A percentile compares a stretch with the other conserved stretches of the same genome.
Conservation (phyloP, 2,797 vertebrate genomes). For the Malurus splendens region DNA sequence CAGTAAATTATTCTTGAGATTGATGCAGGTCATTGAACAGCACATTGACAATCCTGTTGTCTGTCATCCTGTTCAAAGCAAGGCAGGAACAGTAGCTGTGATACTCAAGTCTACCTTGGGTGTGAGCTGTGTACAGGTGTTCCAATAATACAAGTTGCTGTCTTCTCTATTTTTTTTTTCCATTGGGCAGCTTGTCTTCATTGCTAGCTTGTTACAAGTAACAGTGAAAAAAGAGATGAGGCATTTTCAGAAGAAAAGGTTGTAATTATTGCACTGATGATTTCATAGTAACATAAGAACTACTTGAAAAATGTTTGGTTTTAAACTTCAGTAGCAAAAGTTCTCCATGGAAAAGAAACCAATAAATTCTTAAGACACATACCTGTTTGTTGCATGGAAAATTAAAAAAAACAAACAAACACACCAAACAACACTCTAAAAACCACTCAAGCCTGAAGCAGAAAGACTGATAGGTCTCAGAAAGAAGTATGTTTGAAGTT, state of each 20-base stretch:
- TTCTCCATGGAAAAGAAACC: neutral
- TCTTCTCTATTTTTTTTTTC: neutral
- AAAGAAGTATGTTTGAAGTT: neutral
- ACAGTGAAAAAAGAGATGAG: neutral
- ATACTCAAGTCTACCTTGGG: neutral
- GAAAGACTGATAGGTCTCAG: neutral
- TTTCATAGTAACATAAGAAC: neutral
- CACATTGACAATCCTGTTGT: slow-evolving; percentile 60
- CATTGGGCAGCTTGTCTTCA: neutral
- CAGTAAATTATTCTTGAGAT: slow-evolving; percentile 68
- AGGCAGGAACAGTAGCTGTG: slow-evolving; percentile 18
- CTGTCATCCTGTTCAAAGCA: slow-evolving; percentile 52
- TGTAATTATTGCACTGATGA: neutral
- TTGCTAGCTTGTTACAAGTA: neutral
- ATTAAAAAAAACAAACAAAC: neutral
- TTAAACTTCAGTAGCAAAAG: neutral
- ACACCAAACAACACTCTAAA: neutral
- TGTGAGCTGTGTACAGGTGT: neutral
- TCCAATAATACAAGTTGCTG: neutral
- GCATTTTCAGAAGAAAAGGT: neutral
- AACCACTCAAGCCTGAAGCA: neutral
- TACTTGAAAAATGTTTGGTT: neutral
- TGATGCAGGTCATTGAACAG: slow-evolving; percentile 69
- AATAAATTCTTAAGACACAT: neutral
- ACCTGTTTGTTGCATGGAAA: neutral